Conservation (phyloP, 1,140 invertebrate genomes). For the Portunus trituberculatus region DNA sequence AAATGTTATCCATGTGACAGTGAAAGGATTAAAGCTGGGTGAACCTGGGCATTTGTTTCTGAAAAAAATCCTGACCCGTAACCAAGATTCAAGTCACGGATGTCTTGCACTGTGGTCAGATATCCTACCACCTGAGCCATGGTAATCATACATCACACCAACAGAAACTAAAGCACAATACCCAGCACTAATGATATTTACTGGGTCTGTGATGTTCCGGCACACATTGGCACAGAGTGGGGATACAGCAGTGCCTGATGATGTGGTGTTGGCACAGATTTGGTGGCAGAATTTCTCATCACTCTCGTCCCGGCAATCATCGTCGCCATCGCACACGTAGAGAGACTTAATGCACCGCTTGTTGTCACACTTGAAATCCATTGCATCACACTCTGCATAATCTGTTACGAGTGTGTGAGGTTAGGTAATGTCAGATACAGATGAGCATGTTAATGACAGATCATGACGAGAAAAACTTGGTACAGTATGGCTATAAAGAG, state of each 20-base stretch:
- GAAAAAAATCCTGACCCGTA: too few relatives aligned
- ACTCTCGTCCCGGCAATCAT: slow-evolving; percentile 81
- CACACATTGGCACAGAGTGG: slow-evolving; percentile 57
- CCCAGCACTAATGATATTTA: not conserved
- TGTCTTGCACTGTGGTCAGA: too few relatives aligned
- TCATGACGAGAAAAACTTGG: too few relatives aligned
- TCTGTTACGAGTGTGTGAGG: slow-evolving; percentile 73
- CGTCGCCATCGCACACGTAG: slow-evolving; percentile 82
- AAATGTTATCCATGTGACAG: not conserved
- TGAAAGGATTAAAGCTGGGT: too few relatives aligned
- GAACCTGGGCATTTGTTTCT: too few relatives aligned
- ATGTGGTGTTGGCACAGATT: slow-evolving; percentile 76
- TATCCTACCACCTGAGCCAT: too few relatives aligned
- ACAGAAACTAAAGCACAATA: not conserved
- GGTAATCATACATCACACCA: not conserved
- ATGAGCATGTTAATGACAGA: too few relatives aligned
- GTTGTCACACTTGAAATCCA: slow-evolving; percentile 82
- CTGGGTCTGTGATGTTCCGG: slow-evolving; percentile 49
- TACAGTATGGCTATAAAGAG: too few relatives aligned
- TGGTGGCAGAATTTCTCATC: slow-evolving; percentile 82
- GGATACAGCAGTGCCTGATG: not conserved
- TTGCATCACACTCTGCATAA: slow-evolving; percentile 79
- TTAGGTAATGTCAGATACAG: too few relatives aligned
- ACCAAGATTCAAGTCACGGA: too few relatives aligned
- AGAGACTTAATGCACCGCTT: slow-evolving; percentile 82